Evolutionary conservation across 2,113 vertebrate genomes (phyloP).

Genomic region (Perca schrenkii): DNA sequence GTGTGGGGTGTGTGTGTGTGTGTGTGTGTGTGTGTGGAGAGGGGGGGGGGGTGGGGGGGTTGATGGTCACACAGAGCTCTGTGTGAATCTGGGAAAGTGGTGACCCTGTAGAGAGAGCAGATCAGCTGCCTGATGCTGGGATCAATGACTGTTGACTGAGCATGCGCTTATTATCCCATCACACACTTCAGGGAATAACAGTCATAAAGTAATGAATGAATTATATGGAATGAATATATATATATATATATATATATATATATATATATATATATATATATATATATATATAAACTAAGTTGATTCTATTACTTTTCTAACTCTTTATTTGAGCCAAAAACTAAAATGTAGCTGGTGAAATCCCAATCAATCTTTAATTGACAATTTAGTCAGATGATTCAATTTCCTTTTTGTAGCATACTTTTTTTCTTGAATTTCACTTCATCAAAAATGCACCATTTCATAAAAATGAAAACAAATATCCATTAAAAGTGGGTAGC

Average conservation of each 20-base stretch:
- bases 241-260: too few relatives aligned
- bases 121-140: constrained; percentile 63
- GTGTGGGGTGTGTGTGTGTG: too few relatives aligned
- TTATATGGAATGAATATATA: too few relatives aligned
- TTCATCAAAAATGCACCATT: too few relatives aligned
- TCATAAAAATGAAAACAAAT: too few relatives aligned
- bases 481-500: too few relatives aligned
- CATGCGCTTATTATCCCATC: constrained; percentile 47
- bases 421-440: too few relatives aligned
- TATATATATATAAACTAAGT: not conserved
- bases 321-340: not conserved
- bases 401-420: too few relatives aligned
- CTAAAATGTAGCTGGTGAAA: too few relatives aligned
- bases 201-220: not conserved
- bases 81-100: constrained; percentile 83
- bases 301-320: not conserved
- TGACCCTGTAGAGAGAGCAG: constrained; percentile 74
- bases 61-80: constrained; percentile 53
- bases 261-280: too few relatives aligned
- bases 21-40: too few relatives aligned
- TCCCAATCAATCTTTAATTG: too few relatives aligned
- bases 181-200: not conserved
- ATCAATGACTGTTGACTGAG: constrained; percentile 68
- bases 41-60: constrained; percentile 29
- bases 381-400: not conserved